Evolutionary conservation across 2,797 vertebrate species (phyloP).

Genomic region (Micromesistius poutassou): DNA sequence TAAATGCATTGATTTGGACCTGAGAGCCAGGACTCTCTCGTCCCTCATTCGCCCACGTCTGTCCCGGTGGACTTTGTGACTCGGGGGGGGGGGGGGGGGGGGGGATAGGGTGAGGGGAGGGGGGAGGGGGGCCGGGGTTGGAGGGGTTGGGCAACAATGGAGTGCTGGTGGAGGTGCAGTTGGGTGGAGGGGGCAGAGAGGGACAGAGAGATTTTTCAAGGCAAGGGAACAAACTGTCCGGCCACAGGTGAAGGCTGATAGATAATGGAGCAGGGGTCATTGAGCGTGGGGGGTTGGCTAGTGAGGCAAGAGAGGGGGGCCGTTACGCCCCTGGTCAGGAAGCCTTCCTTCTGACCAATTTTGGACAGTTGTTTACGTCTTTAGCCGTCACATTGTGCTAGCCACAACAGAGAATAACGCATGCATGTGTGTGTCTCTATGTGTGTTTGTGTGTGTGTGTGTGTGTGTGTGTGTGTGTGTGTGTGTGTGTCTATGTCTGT

Average conservation of each 20-base stretch:
- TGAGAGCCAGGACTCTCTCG: background rate
- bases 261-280: constrained; percentile 27
- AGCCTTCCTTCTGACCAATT: background rate
- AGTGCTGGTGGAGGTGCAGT: background rate
- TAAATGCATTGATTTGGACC: background rate
- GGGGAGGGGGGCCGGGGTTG: no score
- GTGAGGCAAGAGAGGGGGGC: background rate
- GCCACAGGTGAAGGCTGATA: constrained; percentile 45
- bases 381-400: background rate
- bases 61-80: background rate
- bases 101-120: background rate
- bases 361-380: background rate
- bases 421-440: background rate
- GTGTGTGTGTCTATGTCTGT: background rate
- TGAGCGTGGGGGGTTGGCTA: background rate
- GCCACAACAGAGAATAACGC: background rate
- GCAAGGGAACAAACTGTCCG: constrained; percentile 44
- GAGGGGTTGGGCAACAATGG: background rate
- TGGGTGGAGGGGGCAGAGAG: constrained; percentile 15
- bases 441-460: constrained; percentile 23
- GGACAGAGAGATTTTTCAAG: constrained; percentile 10
- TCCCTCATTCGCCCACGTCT: background rate
- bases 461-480: background rate
- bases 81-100: background rate
- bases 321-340: background rate